These are phyloP conservation scores for Amblyjoppa proteus DNA, from an alignment of 2,888 invertebrate genomes.

Conservation along the genomic window DNA sequence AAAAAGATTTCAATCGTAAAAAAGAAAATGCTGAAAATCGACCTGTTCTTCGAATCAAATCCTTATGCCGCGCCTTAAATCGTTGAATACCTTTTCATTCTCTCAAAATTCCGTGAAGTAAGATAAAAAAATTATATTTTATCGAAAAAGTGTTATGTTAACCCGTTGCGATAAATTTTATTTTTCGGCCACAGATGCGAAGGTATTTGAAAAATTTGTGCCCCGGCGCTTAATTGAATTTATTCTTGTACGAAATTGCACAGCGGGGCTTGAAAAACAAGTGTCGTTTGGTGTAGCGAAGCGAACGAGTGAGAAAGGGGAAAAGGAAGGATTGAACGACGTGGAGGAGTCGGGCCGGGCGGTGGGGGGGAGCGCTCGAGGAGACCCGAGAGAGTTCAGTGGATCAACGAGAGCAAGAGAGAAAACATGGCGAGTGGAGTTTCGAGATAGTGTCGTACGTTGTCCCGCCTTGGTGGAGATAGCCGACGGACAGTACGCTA, in stretches of 20 bases:
- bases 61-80: no score
- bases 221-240: conserved; percentile 30
- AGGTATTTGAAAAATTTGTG: background rate
- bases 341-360: conserved; percentile 9
- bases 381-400: conserved; percentile 20
- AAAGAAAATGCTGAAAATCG: no score
- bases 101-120: no score
- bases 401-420: conserved; percentile 38
- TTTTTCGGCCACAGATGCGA: conserved; percentile 27
- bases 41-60: no score
- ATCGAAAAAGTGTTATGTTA: no score
- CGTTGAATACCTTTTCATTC: no score
- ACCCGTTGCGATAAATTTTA: conserved; percentile 1
- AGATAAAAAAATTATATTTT: no score
- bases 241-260: conserved; percentile 63
- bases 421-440: conserved; percentile 24
- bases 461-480: conserved; percentile 57
- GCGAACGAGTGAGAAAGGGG: conserved; percentile 40
- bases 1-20: no score
- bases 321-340: background rate
- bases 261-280: conserved; percentile 72
- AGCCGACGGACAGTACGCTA: conserved; percentile 26
- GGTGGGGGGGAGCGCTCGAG: background rate
- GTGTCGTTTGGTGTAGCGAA: conserved; percentile 68
- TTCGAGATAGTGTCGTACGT: conserved; percentile 53